Percentiles rank a stretch among this genome's conserved stretches.
These are phyloP conservation scores for Notodonta dromedarius DNA, from an alignment of 2,888 invertebrate genomes.

Conservation along the genomic window DNA sequence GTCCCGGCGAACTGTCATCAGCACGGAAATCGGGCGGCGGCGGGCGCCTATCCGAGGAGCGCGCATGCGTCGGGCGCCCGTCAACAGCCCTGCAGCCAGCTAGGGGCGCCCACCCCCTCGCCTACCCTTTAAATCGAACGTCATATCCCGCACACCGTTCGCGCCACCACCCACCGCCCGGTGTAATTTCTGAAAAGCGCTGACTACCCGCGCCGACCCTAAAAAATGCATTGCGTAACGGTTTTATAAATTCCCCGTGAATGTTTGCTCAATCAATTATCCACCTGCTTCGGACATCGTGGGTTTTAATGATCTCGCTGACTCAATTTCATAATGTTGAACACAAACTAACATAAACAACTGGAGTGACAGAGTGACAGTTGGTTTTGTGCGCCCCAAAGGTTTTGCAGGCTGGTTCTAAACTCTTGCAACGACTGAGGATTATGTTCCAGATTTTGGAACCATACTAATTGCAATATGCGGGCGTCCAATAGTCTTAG, in stretches of 20 bases:
- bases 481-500: no score
- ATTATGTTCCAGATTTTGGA: no score
- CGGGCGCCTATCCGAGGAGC: slow-evolving; percentile 57
- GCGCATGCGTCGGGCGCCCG: slow-evolving; percentile 84
- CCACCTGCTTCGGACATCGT: slow-evolving; percentile 72
- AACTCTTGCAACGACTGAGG: no score
- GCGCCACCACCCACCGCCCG: slow-evolving; percentile 64
- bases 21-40: slow-evolving; percentile 85
- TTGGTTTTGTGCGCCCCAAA: no score
- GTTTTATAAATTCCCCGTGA: slow-evolving; percentile 71
- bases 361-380: no score
- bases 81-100: slow-evolving; percentile 80
- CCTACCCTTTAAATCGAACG: slow-evolving; percentile 83
- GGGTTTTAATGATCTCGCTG: slow-evolving; percentile 8
- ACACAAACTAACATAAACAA: no score
- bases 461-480: no score
- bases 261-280: slow-evolving; percentile 81
- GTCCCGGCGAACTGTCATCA: slow-evolving; percentile 86
- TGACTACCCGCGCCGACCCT: slow-evolving; percentile 79
- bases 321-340: no score
- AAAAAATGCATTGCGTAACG: slow-evolving; percentile 85
- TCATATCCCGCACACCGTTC: slow-evolving; percentile 77
- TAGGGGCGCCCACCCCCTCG: slow-evolving; percentile 50
- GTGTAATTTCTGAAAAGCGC: slow-evolving; percentile 82
- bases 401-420: no score